Base-by-base conservation (phyloP, 1,140 invertebrate species). In the Protaetia brevitarsis region DNA sequence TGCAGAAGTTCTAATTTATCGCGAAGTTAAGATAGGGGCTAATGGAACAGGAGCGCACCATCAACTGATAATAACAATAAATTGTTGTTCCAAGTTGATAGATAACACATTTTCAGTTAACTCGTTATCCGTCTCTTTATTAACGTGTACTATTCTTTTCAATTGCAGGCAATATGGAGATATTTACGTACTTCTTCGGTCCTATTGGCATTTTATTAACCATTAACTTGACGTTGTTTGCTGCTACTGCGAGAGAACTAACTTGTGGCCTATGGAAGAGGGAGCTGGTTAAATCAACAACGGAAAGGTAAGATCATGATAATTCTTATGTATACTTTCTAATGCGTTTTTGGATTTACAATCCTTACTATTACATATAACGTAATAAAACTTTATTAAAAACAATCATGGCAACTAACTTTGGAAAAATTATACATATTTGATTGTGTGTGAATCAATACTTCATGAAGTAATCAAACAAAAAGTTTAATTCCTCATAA, bases 211-310 rank as follows among this genome's bases (percentile, higher is more conserved):
- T 89, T 31, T 81, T 93, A 29, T 79, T 94, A 37, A 81, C 87
- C 37, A 82, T 91, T 59, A 94, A 94, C 78, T 82, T 93, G 27
- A 81, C 89, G 7, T 84, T 93, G 61, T 94, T 93, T 78, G 83
- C 86, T 21, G 88, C 89, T 21, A 93, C 92, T 2, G 89, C 92
- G 6, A 84, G 90, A 63, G 91, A 93, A 82, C 82, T 94, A 64
- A 92, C 91, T 2, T 94, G 91, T 74, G 92, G 92, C 3, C 80
- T 93, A 5, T 94, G 92, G 92, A 91, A 92, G 73, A 84, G 89
- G 61, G 91, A 93, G 78, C 88, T 92, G 66, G 90, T 92, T 66
- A 93, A 93, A 80, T 91, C 89, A 28, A 91, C 89, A n/a, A 89
- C 89, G 0, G 91, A 93, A 81, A 87, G 90, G 85, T 91, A 81